A percentile compares a stretch with the other conserved stretches of the same genome.
These are phyloP conservation scores for Rallus limicola DNA, from an alignment of 2,113 vertebrate species.

Conservation along the genomic window DNA sequence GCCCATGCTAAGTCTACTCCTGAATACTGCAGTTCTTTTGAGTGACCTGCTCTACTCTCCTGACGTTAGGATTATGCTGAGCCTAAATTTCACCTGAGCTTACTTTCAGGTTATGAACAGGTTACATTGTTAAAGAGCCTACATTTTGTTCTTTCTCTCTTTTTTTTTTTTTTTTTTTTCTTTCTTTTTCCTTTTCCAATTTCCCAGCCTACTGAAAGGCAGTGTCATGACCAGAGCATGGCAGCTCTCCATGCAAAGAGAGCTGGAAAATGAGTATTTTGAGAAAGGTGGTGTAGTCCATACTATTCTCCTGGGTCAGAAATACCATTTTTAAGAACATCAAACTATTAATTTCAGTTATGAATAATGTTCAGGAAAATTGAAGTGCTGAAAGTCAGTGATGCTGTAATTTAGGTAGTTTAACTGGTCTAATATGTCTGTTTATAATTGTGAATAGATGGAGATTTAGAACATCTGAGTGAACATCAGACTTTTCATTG, in stretches of 20 bases:
- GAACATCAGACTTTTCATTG: background rate
- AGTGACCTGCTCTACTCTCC: background rate
- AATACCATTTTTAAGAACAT: background rate
- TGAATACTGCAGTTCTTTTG: background rate
- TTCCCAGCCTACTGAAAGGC: background rate
- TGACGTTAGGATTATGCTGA: background rate
- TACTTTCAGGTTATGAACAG: background rate
- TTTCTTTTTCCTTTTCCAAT: background rate
- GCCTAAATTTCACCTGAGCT: background rate
- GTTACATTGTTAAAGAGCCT: background rate
- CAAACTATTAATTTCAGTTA: background rate
- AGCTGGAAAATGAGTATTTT: background rate
- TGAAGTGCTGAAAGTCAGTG: background rate
- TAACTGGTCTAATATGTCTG: background rate
- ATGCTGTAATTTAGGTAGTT: background rate
- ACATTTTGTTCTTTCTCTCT: background rate
- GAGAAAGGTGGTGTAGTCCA: background rate
- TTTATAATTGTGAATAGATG: background rate
- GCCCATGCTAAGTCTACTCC: background rate
- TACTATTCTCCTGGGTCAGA: background rate
- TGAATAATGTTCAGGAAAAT: background rate
- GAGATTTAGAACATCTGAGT: background rate
- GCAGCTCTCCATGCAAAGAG: background rate
- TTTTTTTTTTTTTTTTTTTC: background rate
- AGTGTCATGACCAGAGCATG: background rate